Conservation (phyloP, 2,888 invertebrate species). For the Plagodis pulveraria region DNA sequence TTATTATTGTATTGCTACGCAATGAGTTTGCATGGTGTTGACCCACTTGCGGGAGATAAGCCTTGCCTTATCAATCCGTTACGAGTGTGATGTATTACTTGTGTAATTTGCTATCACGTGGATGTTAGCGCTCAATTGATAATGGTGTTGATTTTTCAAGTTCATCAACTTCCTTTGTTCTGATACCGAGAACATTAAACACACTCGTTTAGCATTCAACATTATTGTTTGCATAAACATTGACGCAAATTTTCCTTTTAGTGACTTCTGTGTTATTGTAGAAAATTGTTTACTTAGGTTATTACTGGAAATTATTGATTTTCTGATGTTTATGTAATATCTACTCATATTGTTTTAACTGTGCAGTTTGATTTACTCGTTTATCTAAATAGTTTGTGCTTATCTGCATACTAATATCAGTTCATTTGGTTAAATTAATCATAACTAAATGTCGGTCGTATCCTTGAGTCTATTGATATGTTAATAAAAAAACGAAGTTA, state of each 20-base stretch:
- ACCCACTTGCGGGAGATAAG: slow-evolving; percentile 74
- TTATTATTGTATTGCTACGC: slow-evolving; percentile 46
- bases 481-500: slow-evolving; percentile 36
- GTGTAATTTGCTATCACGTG: slow-evolving; percentile 68
- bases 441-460: background rate
- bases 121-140: slow-evolving; percentile 50
- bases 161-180: slow-evolving; percentile 65
- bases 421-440: slow-evolving; percentile 7
- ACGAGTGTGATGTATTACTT: slow-evolving; percentile 66
- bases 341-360: slow-evolving; percentile 33
- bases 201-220: slow-evolving; percentile 49
- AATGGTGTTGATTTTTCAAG: slow-evolving; percentile 62
- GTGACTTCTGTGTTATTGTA: slow-evolving; percentile 42
- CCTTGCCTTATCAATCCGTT: slow-evolving; percentile 63
- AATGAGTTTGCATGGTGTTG: slow-evolving; percentile 63
- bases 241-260: slow-evolving; percentile 57
- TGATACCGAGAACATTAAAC: slow-evolving; percentile 51
- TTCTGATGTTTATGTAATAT: slow-evolving; percentile 34
- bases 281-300: slow-evolving; percentile 38
- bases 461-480: slow-evolving; percentile 23
- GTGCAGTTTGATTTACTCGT: slow-evolving; percentile 7
- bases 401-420: slow-evolving; percentile 11
- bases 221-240: slow-evolving; percentile 52
- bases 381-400: background rate
- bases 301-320: slow-evolving; percentile 16